phyloP scores from a whole-genome alignment of 2,797 vertebrate species.

The Gymnodraco acuticeps region DNA sequence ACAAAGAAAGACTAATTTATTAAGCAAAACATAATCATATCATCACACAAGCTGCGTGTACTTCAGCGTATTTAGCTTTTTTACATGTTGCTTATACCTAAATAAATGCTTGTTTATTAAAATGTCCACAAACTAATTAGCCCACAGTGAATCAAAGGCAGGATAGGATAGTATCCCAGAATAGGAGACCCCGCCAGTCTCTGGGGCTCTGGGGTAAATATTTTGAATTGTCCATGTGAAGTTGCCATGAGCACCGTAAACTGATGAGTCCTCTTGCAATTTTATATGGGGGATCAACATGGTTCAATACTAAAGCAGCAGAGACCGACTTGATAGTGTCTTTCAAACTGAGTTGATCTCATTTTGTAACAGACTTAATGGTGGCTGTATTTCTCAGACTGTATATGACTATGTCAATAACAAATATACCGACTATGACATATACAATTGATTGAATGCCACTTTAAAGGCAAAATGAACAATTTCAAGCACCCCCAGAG shows the following conservation, averaged over 20 bases:
- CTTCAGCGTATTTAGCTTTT: background rate
- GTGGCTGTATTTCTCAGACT: background rate
- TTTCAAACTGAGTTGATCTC: background rate
- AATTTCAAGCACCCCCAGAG: background rate
- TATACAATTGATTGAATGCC: background rate
- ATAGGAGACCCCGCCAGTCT: background rate
- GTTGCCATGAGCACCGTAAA: background rate
- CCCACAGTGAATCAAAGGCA: background rate
- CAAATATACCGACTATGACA: background rate
- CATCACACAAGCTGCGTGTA: too few relatives aligned
- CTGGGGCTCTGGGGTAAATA: background rate
- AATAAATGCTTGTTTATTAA: slow-evolving; percentile 2
- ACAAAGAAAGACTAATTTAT: too few relatives aligned
- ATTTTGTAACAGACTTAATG: background rate
- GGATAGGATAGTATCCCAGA: background rate
- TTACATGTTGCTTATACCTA: background rate
- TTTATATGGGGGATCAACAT: background rate
- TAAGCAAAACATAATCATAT: too few relatives aligned
- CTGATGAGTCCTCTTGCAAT: background rate
- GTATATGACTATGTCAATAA: background rate
- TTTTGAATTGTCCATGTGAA: background rate
- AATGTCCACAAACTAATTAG: background rate
- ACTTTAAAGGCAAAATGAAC: background rate
- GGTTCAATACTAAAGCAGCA: background rate
- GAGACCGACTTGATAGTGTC: background rate